A percentile compares a stretch with the other conserved stretches of the same genome.
Conservation (phyloP, 2,888 invertebrate species). For the Euzetes globulus region DNA sequence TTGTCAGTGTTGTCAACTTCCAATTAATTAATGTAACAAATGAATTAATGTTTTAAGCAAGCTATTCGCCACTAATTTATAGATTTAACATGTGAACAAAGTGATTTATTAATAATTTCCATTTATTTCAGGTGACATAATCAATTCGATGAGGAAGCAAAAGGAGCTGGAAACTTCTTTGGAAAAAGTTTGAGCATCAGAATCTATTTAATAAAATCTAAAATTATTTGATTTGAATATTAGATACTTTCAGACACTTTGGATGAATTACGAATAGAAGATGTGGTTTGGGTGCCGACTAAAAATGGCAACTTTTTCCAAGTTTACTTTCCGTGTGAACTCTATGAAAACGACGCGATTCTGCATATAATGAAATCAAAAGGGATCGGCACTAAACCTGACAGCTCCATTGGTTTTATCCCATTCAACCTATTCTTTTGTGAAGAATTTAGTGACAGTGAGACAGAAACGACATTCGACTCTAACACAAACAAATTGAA, state of each 20-base stretch:
- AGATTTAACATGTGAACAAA: too few relatives aligned
- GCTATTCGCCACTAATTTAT: too few relatives aligned
- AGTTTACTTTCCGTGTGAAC: conserved; percentile 56
- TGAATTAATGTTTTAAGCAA: too few relatives aligned
- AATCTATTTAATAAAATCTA: neutral
- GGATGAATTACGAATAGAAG: conserved; percentile 52
- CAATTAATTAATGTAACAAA: too few relatives aligned
- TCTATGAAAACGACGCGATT: conserved; percentile 56
- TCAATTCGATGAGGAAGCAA: conserved; percentile 11
- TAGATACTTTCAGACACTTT: conserved; percentile 42
- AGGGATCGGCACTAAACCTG: conserved; percentile 55
- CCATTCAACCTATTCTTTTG: conserved; percentile 34
- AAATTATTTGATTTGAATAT: neutral
- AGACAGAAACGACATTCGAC: neutral
- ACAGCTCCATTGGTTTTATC: conserved; percentile 42
- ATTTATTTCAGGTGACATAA: conserved; percentile 24
- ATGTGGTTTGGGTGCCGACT: conserved; percentile 55
- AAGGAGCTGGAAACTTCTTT: neutral
- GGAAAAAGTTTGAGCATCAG: conserved; percentile 23
- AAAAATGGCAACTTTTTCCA: conserved; percentile 53
- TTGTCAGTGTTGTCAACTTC: too few relatives aligned
- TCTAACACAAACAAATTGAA: neutral
- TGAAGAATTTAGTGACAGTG: conserved; percentile 17
- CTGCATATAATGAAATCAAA: conserved; percentile 55
- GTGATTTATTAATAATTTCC: too few relatives aligned